These are phyloP conservation scores for Rhynchotus rufescens DNA, from an alignment of 2,797 vertebrate species.

Conservation along the genomic window DNA sequence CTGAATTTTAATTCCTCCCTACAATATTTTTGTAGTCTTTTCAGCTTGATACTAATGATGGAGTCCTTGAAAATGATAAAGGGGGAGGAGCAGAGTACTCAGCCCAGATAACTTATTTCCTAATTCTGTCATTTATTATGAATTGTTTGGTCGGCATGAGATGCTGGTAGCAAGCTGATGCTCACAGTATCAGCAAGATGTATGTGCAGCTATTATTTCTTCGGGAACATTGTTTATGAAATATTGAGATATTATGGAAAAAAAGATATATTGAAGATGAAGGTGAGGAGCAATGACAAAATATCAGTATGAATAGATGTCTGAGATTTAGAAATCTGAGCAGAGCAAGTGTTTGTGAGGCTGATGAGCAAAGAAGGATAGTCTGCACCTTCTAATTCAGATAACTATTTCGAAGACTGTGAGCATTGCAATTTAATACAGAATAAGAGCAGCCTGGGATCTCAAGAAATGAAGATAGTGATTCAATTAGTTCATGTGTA, in stretches of 20 bases:
- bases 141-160: slow-evolving; percentile 55
- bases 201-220: slow-evolving; percentile 62
- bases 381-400: background rate
- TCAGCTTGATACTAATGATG: slow-evolving; percentile 41
- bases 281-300: slow-evolving; percentile 39
- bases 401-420: background rate
- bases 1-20: slow-evolving; percentile 58
- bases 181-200: slow-evolving; percentile 43
- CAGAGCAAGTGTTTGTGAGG: background rate
- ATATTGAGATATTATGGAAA: slow-evolving; percentile 58
- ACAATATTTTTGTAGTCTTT: slow-evolving; percentile 32
- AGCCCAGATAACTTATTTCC: slow-evolving; percentile 64
- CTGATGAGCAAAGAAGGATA: background rate
- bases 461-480: slow-evolving; percentile 12
- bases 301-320: background rate
- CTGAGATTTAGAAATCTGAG: background rate
- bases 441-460: slow-evolving; percentile 6
- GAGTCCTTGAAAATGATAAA: slow-evolving; percentile 64
- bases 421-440: slow-evolving; percentile 25
- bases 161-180: slow-evolving; percentile 51
- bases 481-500: slow-evolving; percentile 40
- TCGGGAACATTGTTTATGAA: slow-evolving; percentile 60
- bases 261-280: slow-evolving; percentile 14
- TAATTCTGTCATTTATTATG: slow-evolving; percentile 66
- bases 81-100: slow-evolving; percentile 41